Base-by-base conservation (phyloP, 23 tunicate species). In the Botrylloides violaceus region DNA sequence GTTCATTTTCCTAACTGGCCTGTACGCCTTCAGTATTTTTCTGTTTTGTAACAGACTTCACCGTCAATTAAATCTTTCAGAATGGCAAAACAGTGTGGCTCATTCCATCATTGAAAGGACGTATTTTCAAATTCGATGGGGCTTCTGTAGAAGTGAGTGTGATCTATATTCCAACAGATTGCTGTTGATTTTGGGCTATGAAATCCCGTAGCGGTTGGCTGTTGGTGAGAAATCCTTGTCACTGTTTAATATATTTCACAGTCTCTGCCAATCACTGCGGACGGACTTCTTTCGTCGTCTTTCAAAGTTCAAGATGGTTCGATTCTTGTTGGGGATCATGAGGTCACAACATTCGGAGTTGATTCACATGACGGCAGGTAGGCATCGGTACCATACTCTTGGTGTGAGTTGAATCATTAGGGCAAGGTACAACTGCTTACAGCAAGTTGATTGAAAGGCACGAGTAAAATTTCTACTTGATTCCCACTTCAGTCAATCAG, bases 251-350 rank as follows among this genome's bases (percentile, higher is more conserved):
- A 7, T 59, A 7, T 59, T 25, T 68, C 37, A 29, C 75, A 83
- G 78, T 81, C 90, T 36, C 71, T 90, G 28, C 90, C 90, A 5
- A 82, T 90, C 71, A 74, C 87, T 73, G 97, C 85, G n/a, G 97
- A 90, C 34, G 76, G 78, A 34, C 47, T 83, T 24, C 66, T 90
- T 3, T 49, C 64, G 28, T 79, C 85, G 4, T 90, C 97, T 2
- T 83, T 83, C 65, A 65, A 82, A 64, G 56, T 83, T 1, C 70
- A 84, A 22, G 82, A 75, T 21, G 80, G 70, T 15, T 64, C 84
- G 2, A 78, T 75, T 32, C 48, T 90, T 2, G 82, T 90, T 75
- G 97, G 97, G 34, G 97, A 88, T 0, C 83, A 83, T 50, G 85
- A 83, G 39, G 77, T 87, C 4, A 38, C 79, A 20, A 78, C 83